Conservation (phyloP, 2,113 vertebrate genomes). For the Malurus elegans region DNA sequence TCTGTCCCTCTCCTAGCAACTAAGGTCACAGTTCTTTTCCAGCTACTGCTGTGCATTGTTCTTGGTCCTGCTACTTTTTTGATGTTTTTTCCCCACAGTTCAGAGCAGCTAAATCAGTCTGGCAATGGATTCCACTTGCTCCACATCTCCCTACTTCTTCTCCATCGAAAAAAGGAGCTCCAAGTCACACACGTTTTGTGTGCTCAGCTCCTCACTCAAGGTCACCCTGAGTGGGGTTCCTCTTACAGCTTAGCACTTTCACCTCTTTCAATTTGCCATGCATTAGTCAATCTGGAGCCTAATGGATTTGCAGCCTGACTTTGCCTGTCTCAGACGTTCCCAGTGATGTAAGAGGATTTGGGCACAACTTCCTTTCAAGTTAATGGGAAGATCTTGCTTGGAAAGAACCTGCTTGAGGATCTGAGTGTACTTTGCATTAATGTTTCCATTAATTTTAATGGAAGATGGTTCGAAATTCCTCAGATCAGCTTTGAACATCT, state of each 20-base stretch:
- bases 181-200: background rate
- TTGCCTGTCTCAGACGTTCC: background rate
- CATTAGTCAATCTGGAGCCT: slow-evolving; percentile 18
- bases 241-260: slow-evolving; percentile 7
- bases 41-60: background rate
- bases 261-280: slow-evolving; percentile 10
- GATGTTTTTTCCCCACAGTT: background rate
- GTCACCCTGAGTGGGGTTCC: background rate
- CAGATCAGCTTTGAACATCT: slow-evolving; percentile 28
- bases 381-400: slow-evolving; percentile 55
- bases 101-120: background rate
- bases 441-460: slow-evolving; percentile 53
- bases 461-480: slow-evolving; percentile 7
- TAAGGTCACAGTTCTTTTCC: background rate
- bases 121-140: background rate
- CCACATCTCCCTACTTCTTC: background rate
- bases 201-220: background rate
- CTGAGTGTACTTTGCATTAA: slow-evolving; percentile 57
- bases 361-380: slow-evolving; percentile 52
- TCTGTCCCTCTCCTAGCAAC: background rate
- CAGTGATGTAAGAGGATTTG: slow-evolving; percentile 40
- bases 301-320: slow-evolving; percentile 44
- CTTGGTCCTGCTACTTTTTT: background rate
- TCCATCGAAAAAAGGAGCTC: background rate
- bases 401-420: slow-evolving; percentile 39